Base-by-base conservation (phyloP, 2,797 vertebrate species). In the Aldrovandia affinis region DNA sequence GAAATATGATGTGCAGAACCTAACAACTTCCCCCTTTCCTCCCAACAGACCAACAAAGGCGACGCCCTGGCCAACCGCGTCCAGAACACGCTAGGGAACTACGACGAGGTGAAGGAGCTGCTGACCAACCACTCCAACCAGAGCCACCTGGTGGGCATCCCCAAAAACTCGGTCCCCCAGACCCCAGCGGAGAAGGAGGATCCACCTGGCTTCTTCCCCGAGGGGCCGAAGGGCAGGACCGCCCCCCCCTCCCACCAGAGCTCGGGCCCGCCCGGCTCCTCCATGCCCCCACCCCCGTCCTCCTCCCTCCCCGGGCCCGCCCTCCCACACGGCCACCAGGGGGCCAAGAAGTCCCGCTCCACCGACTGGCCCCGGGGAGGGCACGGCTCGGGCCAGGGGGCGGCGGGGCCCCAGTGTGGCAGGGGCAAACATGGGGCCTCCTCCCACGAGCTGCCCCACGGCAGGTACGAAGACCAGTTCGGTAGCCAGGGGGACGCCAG, bases 111-210 rank as follows among this genome's bases (percentile, higher is more conserved):
- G 97, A 98, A 98, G 90, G 97, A 98, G 90, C 93, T 98, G 85
- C 88, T 98, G 92, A 98, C 97, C 86, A 97, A 96, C 93, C 97
- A 98, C 88, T 97, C 96, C 83, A 98, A 97, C 92, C 97, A 98
- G 94, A 97, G 97, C 90, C 97, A 99, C 89, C 95, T 99, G 87
- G 98, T 99, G 89, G 98, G 98, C 88, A 98, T 99, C 90, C 97
- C 97, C 90, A 98, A 98, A 93, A 96, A 94, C 93, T 93, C 95
- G 65, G 91, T 94, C 80, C 91, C 94, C 22, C 96, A 97, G 91
- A 95, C 96, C 0, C 95, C 96, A 33, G 88, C 93, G 86, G 96
- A 95, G 86, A 96, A 97, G 92, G 93, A 93, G 52, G 96, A 97
- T 18, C 90, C 93, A 84, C 88, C 93, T 70, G 95, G 81, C 90